These are phyloP conservation scores for Paramuricea clavata DNA, from an alignment of 92 coral and sea anemone genomes.

Conservation along the genomic window DNA sequence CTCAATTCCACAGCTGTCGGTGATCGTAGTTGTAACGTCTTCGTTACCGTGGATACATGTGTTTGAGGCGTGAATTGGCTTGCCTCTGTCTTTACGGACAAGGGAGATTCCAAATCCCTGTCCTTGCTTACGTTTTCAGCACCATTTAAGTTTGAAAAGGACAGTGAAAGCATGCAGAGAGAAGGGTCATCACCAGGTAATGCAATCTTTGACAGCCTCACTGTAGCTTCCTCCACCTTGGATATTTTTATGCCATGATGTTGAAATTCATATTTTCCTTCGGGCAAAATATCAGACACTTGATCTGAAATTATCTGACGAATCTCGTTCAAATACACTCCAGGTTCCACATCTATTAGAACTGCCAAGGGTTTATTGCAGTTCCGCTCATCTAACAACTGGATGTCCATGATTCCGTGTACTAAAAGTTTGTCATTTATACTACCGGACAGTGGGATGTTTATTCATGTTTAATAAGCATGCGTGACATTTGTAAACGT, in stretches of 20 bases:
- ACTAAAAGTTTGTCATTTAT: neutral
- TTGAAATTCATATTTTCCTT: neutral
- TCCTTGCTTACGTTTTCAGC: neutral
- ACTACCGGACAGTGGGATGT: no score
- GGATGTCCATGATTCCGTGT: neutral
- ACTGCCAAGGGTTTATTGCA: neutral
- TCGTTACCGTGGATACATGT: neutral
- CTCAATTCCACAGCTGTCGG: neutral
- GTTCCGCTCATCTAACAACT: neutral
- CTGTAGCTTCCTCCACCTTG: neutral
- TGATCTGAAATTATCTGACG: conserved; percentile 2
- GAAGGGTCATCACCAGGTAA: neutral
- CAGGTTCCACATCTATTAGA: neutral
- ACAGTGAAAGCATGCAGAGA: neutral
- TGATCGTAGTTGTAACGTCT: neutral
- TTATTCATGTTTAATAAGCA: no score
- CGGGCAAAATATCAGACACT: neutral
- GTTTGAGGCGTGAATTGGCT: neutral
- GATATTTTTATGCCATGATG: neutral
- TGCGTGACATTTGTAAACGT: no score
- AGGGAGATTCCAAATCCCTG: neutral
- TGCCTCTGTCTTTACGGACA: neutral
- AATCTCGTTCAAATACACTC: neutral
- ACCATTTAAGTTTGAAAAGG: neutral
- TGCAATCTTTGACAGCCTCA: neutral